A percentile compares a stretch with the other conserved stretches of the same genome.
Evolutionary conservation across 2,797 vertebrate genomes (phyloP).

Genomic region (Graptemys geographica): DNA sequence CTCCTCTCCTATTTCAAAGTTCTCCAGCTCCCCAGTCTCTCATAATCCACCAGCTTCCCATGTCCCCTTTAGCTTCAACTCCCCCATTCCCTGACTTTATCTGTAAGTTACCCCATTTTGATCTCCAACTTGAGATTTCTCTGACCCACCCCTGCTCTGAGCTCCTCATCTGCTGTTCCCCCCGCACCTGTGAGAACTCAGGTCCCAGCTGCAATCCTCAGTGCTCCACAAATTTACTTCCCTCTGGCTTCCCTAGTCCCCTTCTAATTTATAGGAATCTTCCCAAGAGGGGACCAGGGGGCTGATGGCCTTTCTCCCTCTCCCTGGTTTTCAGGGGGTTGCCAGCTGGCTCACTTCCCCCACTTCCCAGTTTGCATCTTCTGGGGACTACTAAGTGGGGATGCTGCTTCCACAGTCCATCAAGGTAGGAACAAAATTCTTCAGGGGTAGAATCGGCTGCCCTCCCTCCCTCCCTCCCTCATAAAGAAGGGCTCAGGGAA

Average conservation of each 20-base stretch:
- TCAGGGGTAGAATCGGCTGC: background rate
- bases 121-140: background rate
- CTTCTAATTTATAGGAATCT: background rate
- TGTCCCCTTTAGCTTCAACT: background rate
- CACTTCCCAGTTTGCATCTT: background rate
- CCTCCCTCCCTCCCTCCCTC: background rate
- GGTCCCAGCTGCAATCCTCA: background rate
- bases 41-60: background rate
- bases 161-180: too few relatives aligned
- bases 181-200: too few relatives aligned
- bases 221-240: background rate
- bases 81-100: background rate
- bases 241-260: background rate
- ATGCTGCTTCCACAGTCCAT: fast-evolving
- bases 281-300: background rate
- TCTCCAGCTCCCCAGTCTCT: background rate
- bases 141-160: background rate
- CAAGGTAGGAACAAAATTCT: background rate
- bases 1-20: background rate
- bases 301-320: background rate
- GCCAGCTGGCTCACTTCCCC: background rate
- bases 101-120: background rate
- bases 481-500: background rate
- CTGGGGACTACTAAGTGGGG: background rate
- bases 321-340: background rate